Evolutionary conservation across 2,113 vertebrate genomes (phyloP).

Genomic region (Tiliqua scincoides): DNA sequence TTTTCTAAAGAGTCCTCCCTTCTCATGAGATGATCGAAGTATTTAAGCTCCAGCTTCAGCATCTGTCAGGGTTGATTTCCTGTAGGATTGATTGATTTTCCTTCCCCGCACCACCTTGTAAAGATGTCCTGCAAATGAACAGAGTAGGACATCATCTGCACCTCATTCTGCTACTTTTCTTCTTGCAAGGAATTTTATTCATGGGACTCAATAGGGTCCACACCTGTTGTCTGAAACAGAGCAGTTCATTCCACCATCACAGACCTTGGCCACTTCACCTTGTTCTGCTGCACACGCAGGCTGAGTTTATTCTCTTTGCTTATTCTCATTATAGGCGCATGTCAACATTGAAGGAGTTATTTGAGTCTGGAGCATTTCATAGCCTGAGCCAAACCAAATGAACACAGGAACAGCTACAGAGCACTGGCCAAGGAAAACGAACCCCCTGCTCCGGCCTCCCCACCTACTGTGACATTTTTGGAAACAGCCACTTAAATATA

Average conservation of each 20-base stretch:
- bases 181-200: neutral
- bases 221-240: neutral
- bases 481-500: conserved; percentile 72
- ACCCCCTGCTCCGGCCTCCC: conserved; percentile 33
- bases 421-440: conserved; percentile 67
- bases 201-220: neutral
- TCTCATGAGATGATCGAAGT: no score
- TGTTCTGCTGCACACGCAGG: neutral
- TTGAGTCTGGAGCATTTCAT: conserved; percentile 65
- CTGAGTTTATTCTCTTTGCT: conserved; percentile 49
- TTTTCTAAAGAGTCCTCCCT: no score
- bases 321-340: conserved; percentile 62
- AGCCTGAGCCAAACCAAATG: conserved; percentile 62
- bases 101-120: neutral
- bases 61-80: no score
- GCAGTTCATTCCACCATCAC: neutral
- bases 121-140: neutral
- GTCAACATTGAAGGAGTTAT: conserved; percentile 70
- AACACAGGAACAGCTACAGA: conserved; percentile 67
- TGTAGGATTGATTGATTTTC: no score
- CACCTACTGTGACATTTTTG: conserved; percentile 70
- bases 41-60: no score
- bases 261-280: neutral
- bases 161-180: neutral
- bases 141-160: no score